Evolutionary conservation across 2,113 vertebrate species (phyloP), one percentile per base, ranked within the genome.

Genomic region (Crotalus helleri): DNA sequence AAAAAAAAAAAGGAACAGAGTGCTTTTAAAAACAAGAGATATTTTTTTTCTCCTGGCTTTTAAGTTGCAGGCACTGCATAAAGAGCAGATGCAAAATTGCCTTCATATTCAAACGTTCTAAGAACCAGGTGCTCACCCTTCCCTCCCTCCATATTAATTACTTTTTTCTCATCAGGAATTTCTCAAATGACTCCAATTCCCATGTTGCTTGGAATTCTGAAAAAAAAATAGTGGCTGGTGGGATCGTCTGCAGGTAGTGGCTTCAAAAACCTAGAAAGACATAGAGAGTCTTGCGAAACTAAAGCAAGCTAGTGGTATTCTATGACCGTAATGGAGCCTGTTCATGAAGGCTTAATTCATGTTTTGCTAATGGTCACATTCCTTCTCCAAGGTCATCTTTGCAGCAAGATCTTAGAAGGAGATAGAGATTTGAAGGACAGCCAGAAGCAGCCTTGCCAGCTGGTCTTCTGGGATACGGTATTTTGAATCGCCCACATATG

Each of bases 1-100:
- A 46, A 46, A 46, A 0, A 49, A 54, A 26, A 0, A 3, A 55
- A 55, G 8, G 7, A 24, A 59, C 53, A 12, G 29, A 0, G 64
- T 49, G 3, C 1, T 94, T 46, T 57, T 24, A 13, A 15, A 15
- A 2, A 12, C 3, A 2, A 17, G 54, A 59, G 0, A 0, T 81
- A 3, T 59, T 85, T 5, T 23, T 5, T 85, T 5, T 17, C 0
- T 11, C 11, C 13, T 7, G 57, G 21, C 21, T 23, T 19, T 23
- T 9, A 7, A 0, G 5, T 49, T 23, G 51, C n/a, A 3, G 23
- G 17, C 85, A 2, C 4, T 29, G 5, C 15, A 23, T 51, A 54
- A 86, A 33, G 3, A 53, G 46, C 57, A 64, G n/a, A 3, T 24
- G 7, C 9, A 58, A 91, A 29, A 91, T 91, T 55, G 85, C 10